Evolutionary conservation across 2,888 invertebrate species (phyloP).

Genomic region (Mystacides longicornis): DNA sequence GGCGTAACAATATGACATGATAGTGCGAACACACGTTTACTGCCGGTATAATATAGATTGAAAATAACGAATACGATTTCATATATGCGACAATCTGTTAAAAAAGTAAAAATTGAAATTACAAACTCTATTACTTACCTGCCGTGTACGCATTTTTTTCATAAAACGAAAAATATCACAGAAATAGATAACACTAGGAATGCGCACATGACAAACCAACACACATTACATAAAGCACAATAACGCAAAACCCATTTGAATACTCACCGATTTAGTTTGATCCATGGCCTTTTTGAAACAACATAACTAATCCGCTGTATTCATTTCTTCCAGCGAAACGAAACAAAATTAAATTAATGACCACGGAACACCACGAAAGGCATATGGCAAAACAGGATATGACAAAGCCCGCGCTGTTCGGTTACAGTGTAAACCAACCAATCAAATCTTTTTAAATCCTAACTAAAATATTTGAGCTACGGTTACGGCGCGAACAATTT

Average conservation of each 20-base stretch:
- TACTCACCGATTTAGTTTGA: slow-evolving; percentile 53
- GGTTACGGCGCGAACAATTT: not conserved
- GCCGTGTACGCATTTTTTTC: slow-evolving; percentile 49
- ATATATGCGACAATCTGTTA: not conserved
- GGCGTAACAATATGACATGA: slow-evolving; percentile 47
- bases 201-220: slow-evolving; percentile 54
- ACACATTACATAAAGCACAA: slow-evolving; percentile 42
- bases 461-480: not conserved
- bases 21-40: not conserved
- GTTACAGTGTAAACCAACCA: slow-evolving; percentile 15
- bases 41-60: slow-evolving; percentile 14
- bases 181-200: slow-evolving; percentile 51
- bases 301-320: slow-evolving; percentile 47
- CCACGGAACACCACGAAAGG: slow-evolving; percentile 44
- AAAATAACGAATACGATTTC: not conserved
- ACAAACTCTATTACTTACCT: slow-evolving; percentile 40
- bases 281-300: slow-evolving; percentile 52
- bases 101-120: slow-evolving; percentile 10
- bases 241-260: slow-evolving; percentile 31
- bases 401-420: slow-evolving; percentile 46
- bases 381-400: slow-evolving; percentile 47
- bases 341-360: slow-evolving; percentile 35
- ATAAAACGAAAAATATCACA: slow-evolving; percentile 50
- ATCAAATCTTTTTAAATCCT: slow-evolving; percentile 8
- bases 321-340: slow-evolving; percentile 23